Percentiles rank a stretch among this genome's conserved stretches.
phyloP scores from a whole-genome alignment of 2,113 vertebrate genomes.

The Climacteris rufus region DNA sequence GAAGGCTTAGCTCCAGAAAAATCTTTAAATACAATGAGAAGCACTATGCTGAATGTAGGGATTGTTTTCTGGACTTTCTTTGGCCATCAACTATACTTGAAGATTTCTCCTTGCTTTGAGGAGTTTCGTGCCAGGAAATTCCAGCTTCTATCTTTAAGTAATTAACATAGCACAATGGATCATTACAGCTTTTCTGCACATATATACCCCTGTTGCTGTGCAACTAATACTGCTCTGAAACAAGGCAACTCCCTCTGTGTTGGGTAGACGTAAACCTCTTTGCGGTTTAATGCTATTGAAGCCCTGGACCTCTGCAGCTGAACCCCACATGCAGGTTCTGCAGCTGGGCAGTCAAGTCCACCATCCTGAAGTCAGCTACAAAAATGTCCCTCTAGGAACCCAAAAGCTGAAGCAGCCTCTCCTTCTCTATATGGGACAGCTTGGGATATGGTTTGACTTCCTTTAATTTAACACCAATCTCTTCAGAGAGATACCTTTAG shows the following conservation, averaged over 20 bases:
- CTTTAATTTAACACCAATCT: background rate
- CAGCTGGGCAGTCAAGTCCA: background rate
- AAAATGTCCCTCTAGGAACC: background rate
- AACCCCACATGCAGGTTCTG: background rate
- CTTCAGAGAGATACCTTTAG: background rate
- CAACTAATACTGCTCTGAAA: constrained; percentile 35
- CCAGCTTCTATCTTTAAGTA: constrained; percentile 38
- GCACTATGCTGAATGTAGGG: constrained; percentile 15
- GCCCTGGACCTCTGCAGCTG: background rate
- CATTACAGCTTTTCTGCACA: constrained; percentile 38
- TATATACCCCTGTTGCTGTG: constrained; percentile 21
- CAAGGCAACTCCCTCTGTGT: background rate
- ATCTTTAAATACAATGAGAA: constrained; percentile 26
- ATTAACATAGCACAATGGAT: constrained; percentile 58
- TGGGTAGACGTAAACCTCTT: constrained; percentile 34
- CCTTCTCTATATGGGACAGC: background rate
- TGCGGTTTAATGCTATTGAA: constrained; percentile 12
- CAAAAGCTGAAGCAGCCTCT: background rate
- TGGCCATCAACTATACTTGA: background rate
- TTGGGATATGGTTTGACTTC: background rate
- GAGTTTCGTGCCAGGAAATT: constrained; percentile 44
- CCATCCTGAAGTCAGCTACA: background rate
- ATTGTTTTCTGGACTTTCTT: constrained; percentile 26
- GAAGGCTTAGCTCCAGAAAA: constrained; percentile 54
- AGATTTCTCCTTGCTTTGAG: constrained; percentile 23